Conservation (phyloP, 2,888 invertebrate species). For the Cheilosia vernalis region DNA sequence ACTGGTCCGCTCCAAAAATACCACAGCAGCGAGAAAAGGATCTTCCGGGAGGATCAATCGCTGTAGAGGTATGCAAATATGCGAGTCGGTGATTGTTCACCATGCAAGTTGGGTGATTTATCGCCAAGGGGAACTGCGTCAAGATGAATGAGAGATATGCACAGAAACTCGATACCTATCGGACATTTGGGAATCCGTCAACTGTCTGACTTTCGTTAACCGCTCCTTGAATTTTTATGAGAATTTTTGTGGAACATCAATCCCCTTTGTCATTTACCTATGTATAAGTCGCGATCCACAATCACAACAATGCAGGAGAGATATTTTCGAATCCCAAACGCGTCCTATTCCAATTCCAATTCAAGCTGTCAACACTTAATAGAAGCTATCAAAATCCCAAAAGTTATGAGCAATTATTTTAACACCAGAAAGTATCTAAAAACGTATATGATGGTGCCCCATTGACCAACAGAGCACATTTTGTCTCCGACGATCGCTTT, state of each 20-base stretch:
- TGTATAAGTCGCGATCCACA: conserved; percentile 4
- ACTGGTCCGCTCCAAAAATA: conserved; percentile 37
- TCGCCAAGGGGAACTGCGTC: not conserved
- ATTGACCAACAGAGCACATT: not conserved
- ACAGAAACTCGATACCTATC: conserved; percentile 46
- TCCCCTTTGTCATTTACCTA: conserved; percentile 46
- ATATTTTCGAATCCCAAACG: too few species aligned
- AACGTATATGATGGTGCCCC: not conserved
- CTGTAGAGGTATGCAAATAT: conserved; percentile 59
- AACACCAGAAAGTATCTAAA: conserved; percentile 23
- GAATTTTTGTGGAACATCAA: conserved; percentile 12
- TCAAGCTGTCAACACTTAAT: conserved; percentile 62
- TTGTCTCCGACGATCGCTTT: conserved; percentile 40
- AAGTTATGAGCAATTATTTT: conserved; percentile 57
- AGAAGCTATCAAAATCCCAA: conserved; percentile 49
- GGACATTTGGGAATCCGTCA: conserved; percentile 51
- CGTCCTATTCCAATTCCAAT: conserved; percentile 14
- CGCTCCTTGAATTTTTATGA: conserved; percentile 34
- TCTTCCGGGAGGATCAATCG: conserved; percentile 43
- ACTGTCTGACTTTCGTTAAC: conserved; percentile 15
- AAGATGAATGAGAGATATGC: conserved; percentile 41
- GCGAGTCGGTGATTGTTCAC: conserved; percentile 3
- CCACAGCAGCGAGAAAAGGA: conserved; percentile 60
- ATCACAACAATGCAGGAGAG: not conserved
- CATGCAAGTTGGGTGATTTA: conserved; percentile 53